Evolutionary conservation across 2,888 invertebrate genomes (phyloP), one percentile per base, ranked within the genome.

Genomic region (Xanthia togata): DNA sequence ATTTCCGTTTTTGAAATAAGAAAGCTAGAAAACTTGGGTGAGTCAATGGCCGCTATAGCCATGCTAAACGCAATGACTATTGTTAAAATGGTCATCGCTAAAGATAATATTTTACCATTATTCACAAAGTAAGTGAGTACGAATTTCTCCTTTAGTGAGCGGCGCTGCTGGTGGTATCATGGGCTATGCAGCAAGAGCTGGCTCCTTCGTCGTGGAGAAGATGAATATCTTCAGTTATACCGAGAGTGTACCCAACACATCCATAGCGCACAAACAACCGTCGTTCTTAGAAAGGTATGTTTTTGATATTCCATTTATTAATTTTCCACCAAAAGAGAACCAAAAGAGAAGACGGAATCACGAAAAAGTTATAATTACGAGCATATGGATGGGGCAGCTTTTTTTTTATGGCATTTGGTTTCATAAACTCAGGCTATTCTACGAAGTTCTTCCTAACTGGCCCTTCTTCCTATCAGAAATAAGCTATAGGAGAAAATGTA

Each of bases 161-260:
- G 94, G 95, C 75, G 93, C 95, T 8, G 92, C 97, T 11, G 96
- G 97, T 35, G 97, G 97, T 14, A 95, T 97, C 12, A 96, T 97
- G 94, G 98, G 98, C 23, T 98, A 98, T 98, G 98, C 98, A 0
- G 97, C 98, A 12, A 96, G 98, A 79, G 98, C 98, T 11, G 98
- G 98, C 2, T 98, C 97, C 55, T 98, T 98, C 91, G 98, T 98
- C 9, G 98, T 98, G 8, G 98, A 98, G 88, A 98, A 98, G 92
- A 98, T 98, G 98, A 96, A 96, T 79, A 96, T 96, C 55, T 96
- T 97, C 83, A 96, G 96, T 86, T 96, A 96, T 79, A 95, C 96
- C 3, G 97, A 96, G 79, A 96, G 93, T 82, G 96, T 96, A 41
- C 96, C 96, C 17, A 96, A 92, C 78, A 93, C 95, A 1, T 92